Percentiles rank a stretch among this genome's conserved stretches.
Evolutionary conservation across 1,140 invertebrate genomes (phyloP).

Genomic region (Propsilocerus akamusi): DNA sequence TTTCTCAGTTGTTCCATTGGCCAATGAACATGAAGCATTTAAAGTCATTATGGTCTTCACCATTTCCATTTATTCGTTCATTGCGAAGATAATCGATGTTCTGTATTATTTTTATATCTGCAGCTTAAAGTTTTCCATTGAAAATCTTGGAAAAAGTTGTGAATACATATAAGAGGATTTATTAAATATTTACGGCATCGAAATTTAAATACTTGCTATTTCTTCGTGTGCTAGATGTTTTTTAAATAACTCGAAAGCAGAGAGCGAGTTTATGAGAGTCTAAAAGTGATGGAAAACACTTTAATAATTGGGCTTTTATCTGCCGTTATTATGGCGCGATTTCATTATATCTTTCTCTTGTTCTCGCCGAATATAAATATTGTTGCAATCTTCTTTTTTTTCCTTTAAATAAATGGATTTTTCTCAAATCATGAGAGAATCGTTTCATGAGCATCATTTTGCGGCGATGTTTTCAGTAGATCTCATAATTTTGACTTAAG

Average conservation of each 20-base stretch:
- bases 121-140: no score
- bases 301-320: slow-evolving; percentile 4
- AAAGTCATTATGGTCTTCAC: slow-evolving; percentile 1
- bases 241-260: no score
- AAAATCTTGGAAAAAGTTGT: no score
- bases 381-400: no score
- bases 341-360: not conserved
- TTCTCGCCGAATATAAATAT: not conserved
- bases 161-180: no score
- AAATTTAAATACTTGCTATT: no score
- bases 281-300: slow-evolving; percentile 3
- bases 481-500: not conserved
- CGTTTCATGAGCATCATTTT: not conserved
- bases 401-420: no score
- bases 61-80: slow-evolving; percentile 1
- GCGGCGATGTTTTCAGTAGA: not conserved
- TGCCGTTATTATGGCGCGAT: not conserved
- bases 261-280: no score
- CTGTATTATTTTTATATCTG: not conserved
- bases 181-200: no score
- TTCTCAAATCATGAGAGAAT: no score
- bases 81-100: not conserved
- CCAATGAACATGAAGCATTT: not conserved
- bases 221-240: no score
- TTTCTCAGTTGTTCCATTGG: not conserved